Evolutionary conservation across 2,797 vertebrate species (phyloP).

Genomic region (Zalophus californianus): DNA sequence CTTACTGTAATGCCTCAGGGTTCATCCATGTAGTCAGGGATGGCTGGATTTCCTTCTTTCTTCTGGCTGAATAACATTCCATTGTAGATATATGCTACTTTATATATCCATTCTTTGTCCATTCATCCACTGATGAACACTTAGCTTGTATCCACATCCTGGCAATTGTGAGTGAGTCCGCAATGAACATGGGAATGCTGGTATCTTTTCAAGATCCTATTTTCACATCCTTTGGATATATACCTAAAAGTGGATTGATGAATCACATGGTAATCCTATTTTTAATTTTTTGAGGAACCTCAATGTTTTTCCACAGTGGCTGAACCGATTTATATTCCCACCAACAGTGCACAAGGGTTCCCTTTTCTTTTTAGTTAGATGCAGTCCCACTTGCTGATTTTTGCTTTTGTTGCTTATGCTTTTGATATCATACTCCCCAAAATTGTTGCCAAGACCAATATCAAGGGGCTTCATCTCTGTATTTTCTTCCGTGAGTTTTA

Average conservation of each 20-base stretch:
- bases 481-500: not conserved
- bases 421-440: not conserved
- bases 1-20: not conserved
- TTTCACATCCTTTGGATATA: not conserved
- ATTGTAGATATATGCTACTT: not conserved
- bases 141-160: not conserved
- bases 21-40: not conserved
- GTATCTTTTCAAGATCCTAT: not conserved
- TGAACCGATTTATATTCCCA: not conserved
- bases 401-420: not conserved
- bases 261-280: not conserved
- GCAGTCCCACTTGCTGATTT: not conserved
- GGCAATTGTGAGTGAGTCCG: not conserved
- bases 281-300: not conserved
- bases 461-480: not conserved
- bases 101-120: not conserved
- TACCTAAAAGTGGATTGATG: not conserved
- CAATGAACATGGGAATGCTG: not conserved
- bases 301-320: not conserved
- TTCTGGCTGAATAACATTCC: not conserved
- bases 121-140: not conserved
- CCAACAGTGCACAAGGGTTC: not conserved
- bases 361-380: not conserved
- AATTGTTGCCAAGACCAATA: not conserved
- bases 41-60: not conserved